A percentile compares a stretch with the other conserved stretches of the same genome.
Evolutionary conservation across 35 echinoderm and acorn worm genomes (phyloP).

Genomic region (Apostichopus californicus): DNA sequence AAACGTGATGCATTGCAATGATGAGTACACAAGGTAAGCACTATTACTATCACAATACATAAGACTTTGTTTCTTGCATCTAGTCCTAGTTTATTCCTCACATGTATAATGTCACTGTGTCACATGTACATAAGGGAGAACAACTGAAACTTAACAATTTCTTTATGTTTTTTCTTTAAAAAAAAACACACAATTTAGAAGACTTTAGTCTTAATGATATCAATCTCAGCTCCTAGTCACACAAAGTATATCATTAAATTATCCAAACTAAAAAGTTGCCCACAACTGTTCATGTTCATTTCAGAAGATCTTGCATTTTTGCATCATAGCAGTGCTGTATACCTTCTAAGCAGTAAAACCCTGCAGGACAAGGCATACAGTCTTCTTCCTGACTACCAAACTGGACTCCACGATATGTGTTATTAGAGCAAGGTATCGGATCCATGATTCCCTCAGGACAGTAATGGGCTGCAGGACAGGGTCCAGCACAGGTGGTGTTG

Average conservation of each 20-base stretch:
- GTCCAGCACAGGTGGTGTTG: slow-evolving; percentile 90
- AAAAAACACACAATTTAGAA: too few relatives aligned
- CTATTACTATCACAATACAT: too few relatives aligned
- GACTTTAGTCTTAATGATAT: too few relatives aligned
- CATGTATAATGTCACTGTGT: too few relatives aligned
- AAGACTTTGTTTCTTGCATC: too few relatives aligned
- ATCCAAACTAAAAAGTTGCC: neutral
- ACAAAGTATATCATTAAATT: neutral
- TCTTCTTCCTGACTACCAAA: slow-evolving; percentile 86
- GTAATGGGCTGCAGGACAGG: slow-evolving; percentile 86
- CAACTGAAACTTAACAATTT: too few relatives aligned
- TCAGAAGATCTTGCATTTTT: neutral
- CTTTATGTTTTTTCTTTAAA: too few relatives aligned
- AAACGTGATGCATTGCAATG: too few relatives aligned
- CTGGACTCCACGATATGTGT: slow-evolving; percentile 69
- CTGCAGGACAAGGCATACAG: slow-evolving; percentile 77
- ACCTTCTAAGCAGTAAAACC: slow-evolving; percentile 90
- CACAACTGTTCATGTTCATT: neutral
- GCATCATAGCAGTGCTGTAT: neutral
- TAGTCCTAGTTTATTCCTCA: too few relatives aligned
- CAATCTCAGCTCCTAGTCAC: neutral
- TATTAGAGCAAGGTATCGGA: slow-evolving; percentile 80
- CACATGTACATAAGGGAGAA: too few relatives aligned
- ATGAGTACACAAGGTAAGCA: too few relatives aligned
- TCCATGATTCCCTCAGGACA: slow-evolving; percentile 88